These are phyloP conservation scores for Physocephala rufipes DNA, from an alignment of 2,888 invertebrate species.

Conservation along the genomic window DNA sequence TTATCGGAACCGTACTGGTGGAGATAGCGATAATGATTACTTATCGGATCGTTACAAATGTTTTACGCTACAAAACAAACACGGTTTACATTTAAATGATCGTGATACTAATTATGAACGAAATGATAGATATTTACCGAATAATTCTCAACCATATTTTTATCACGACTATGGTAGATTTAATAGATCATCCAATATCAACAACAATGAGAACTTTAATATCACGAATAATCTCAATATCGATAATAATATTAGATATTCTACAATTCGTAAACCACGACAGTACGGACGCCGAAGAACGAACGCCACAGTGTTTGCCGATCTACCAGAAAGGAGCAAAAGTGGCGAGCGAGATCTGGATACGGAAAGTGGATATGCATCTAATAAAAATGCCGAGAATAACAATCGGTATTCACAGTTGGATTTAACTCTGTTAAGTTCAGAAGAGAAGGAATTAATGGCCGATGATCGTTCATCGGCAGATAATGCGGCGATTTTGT, in stretches of 20 bases:
- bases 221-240: constrained; percentile 45
- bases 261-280: constrained; percentile 46
- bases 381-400: constrained; percentile 51
- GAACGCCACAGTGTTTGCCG: constrained; percentile 46
- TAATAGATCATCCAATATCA: constrained; percentile 52
- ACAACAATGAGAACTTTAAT: constrained; percentile 53
- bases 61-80: constrained; percentile 30
- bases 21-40: constrained; percentile 46
- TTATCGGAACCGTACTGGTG: constrained; percentile 49
- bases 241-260: background rate
- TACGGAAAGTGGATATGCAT: constrained; percentile 56
- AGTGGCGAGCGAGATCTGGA: constrained; percentile 41
- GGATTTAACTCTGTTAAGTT: constrained; percentile 56
- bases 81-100: too few relatives aligned
- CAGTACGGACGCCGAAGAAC: constrained; percentile 58
- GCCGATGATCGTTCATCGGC: constrained; percentile 66
- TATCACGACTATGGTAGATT: constrained; percentile 49
- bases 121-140: constrained; percentile 48
- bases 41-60: constrained; percentile 46
- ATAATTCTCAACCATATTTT: constrained; percentile 50
- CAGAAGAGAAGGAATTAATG: constrained; percentile 64
- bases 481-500: constrained; percentile 69
- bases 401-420: constrained; percentile 48
- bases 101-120: constrained; percentile 44
- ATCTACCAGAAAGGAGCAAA: constrained; percentile 39